Conservation (phyloP, 2,797 vertebrate species). For the Anguilla pacifica region DNA sequence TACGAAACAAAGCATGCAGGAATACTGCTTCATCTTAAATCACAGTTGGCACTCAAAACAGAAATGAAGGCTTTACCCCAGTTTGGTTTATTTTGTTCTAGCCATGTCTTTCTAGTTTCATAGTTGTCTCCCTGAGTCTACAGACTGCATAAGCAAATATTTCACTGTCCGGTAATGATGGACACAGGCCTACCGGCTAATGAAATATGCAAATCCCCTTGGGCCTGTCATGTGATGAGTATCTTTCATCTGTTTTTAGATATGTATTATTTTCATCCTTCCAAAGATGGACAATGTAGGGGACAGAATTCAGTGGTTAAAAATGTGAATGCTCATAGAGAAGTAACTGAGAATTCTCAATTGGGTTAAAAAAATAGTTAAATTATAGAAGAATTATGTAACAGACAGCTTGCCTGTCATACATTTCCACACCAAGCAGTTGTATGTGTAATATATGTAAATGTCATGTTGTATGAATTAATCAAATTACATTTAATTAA, state of each 20-base stretch:
- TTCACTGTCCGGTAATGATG: neutral
- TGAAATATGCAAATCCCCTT: constrained; percentile 3
- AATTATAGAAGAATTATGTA: constrained; percentile 19
- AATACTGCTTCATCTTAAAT: neutral
- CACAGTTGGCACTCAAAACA: neutral
- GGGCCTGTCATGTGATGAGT: neutral
- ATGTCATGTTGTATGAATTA: constrained; percentile 23
- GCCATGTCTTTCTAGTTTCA: neutral
- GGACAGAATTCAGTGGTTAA: neutral
- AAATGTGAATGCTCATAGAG: neutral
- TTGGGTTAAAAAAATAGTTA: constrained; percentile 28
- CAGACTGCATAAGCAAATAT: neutral
- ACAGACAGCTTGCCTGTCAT: constrained; percentile 8
- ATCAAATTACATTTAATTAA: constrained; percentile 15
- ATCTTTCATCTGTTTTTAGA: constrained; percentile 25
- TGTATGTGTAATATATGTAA: constrained; percentile 1
- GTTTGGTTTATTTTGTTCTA: neutral
- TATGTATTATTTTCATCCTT: constrained; percentile 15
- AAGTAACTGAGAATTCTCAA: constrained; percentile 16
- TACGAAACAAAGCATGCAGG: neutral
- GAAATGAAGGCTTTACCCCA: neutral
- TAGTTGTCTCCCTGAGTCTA: neutral
- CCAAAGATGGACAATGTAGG: neutral
- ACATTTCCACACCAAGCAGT: neutral
- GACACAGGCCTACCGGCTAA: neutral